Percentiles rank a stretch among this genome's conserved stretches.
These are phyloP conservation scores for Popillia japonica DNA, from an alignment of 1,140 invertebrate genomes.

Conservation along the genomic window DNA sequence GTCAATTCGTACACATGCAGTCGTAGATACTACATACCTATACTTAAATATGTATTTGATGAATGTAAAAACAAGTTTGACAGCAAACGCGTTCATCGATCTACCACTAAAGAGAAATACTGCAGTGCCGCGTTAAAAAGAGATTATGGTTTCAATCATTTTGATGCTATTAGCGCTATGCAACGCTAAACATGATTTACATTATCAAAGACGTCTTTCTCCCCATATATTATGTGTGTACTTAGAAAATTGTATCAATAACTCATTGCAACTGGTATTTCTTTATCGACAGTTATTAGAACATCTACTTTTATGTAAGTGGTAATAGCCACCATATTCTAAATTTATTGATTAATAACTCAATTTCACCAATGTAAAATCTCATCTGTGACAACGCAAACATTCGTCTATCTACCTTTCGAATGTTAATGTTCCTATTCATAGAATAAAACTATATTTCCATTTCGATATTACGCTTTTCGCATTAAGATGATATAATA, in stretches of 20 bases:
- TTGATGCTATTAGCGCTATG: background rate
- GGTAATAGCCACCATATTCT: background rate
- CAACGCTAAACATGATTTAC: background rate
- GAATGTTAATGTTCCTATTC: too few relatives aligned
- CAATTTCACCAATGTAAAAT: constrained; percentile 9
- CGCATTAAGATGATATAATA: too few relatives aligned
- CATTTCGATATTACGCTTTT: too few relatives aligned
- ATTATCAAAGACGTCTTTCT: constrained; percentile 5
- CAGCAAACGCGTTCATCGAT: constrained; percentile 16
- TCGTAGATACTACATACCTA: background rate
- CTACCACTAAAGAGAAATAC: background rate
- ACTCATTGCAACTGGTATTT: background rate
- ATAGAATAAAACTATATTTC: too few relatives aligned
- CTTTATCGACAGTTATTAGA: constrained; percentile 18
- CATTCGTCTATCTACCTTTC: too few relatives aligned
- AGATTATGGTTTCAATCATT: background rate
- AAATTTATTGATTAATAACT: constrained; percentile 14
- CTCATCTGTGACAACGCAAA: too few relatives aligned
- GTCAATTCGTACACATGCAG: background rate
- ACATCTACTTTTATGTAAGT: background rate
- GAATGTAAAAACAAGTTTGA: constrained; percentile 16
- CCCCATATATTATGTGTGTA: background rate
- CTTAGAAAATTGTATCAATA: background rate
- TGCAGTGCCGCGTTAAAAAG: background rate
- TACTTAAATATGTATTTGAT: constrained; percentile 25